Evolutionary conservation across 2,113 vertebrate genomes (phyloP).

Genomic region (Montifringilla adamsi): DNA sequence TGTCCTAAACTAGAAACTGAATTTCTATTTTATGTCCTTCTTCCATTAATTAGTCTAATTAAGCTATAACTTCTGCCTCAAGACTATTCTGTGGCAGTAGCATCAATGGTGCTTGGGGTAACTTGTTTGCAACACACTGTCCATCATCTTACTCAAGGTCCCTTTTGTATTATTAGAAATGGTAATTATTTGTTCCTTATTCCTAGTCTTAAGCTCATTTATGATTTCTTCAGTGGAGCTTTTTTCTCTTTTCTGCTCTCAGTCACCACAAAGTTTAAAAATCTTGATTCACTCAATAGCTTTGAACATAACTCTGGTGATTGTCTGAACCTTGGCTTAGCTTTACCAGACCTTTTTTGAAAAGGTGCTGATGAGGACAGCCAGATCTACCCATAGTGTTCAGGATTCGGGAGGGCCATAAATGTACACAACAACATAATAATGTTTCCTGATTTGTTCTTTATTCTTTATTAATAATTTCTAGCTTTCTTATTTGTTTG

Average conservation of each 20-base stretch:
- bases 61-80: background rate
- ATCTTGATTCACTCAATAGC: background rate
- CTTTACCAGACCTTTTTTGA: background rate
- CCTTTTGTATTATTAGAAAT: background rate
- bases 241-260: background rate
- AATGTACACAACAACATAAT: background rate
- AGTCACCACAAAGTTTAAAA: background rate
- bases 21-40: background rate
- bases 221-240: background rate
- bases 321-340: background rate
- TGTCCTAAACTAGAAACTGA: background rate
- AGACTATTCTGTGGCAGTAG: background rate
- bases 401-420: background rate
- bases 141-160: background rate
- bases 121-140: background rate
- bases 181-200: background rate
- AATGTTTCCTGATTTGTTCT: background rate
- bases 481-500: background rate
- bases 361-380: background rate
- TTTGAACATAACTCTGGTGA: background rate
- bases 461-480: background rate
- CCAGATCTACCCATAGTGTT: background rate
- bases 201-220: background rate
- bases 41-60: background rate
- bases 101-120: background rate